Percentiles rank a stretch among this genome's conserved stretches.
These are phyloP conservation scores for Watsonalla cultraria DNA, from an alignment of 2,888 invertebrate species.

Conservation along the genomic window DNA sequence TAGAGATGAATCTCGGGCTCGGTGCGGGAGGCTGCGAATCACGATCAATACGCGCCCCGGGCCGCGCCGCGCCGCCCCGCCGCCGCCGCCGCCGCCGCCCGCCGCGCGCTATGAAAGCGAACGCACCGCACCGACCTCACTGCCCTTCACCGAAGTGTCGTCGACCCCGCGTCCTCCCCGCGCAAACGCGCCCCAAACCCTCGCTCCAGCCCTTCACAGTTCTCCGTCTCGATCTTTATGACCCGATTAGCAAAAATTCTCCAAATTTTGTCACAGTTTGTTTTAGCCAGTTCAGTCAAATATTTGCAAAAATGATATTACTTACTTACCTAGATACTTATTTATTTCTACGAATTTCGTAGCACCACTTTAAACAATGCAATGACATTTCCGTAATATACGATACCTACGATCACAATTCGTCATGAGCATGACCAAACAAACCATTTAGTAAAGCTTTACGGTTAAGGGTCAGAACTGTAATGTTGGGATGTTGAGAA, in stretches of 20 bases:
- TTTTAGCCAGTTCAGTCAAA: neutral
- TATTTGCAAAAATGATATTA: neutral
- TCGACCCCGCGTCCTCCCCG: conserved; percentile 55
- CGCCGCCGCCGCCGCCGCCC: conserved; percentile 22
- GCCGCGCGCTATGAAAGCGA: conserved; percentile 64
- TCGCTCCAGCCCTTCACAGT: conserved; percentile 43
- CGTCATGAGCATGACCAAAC: too few relatives aligned
- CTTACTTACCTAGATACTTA: conserved; percentile 7
- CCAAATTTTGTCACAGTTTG: conserved; percentile 10
- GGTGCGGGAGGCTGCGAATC: conserved; percentile 55
- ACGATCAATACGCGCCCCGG: conserved; percentile 62
- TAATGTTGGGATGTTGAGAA: neutral
- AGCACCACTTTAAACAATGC: too few relatives aligned
- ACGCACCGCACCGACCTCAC: conserved; percentile 61
- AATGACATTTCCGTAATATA: too few relatives aligned
- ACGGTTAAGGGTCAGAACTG: neutral
- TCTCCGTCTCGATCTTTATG: conserved; percentile 54
- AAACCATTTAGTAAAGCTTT: too few relatives aligned
- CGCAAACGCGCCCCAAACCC: conserved; percentile 29
- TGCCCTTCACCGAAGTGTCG: conserved; percentile 74
- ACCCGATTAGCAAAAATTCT: conserved; percentile 54
- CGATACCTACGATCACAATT: neutral
- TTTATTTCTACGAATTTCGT: too few relatives aligned
- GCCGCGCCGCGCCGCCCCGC: conserved; percentile 30
- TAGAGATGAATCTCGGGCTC: conserved; percentile 27